Evolutionary conservation across 2,888 invertebrate species (phyloP), one percentile per base, ranked within the genome.

Genomic region (Ornithoptera alexandrae): DNA sequence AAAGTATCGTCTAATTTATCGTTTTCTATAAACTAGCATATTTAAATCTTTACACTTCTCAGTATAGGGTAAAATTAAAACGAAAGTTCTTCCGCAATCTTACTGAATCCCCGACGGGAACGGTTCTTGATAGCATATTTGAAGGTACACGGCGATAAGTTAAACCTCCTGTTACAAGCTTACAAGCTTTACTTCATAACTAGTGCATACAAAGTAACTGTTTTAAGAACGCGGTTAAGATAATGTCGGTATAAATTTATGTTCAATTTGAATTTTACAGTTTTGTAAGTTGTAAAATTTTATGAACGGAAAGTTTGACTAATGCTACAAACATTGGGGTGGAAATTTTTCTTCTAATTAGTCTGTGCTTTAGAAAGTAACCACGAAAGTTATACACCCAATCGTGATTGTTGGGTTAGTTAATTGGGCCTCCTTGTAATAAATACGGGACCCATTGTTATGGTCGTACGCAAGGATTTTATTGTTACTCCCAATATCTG

Each of bases 241-340:
- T 77, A 77, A 77, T 78, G 72, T 77, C 73, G 72, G 76, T 75
- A 80, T 79, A 85, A 86, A 87, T 86, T 87, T 84, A 84, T 82
- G 82, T 82, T 80, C 82, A 82, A 85, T 85, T 83, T 81, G 78
- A 80, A 80, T 81, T 85, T 82, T 81, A 82, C 77, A 79, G 78
- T 81, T 80, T 30, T 76, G 78, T 78, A 78, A 78, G 79, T 80
- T 75, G 78, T 84, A 78, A 83, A 82, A 82, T 77, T 84, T 82
- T 81, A 81, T 76, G 76, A 77, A 75, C 74, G 75, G 75, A 76
- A 76, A 75, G 68, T 76, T 76, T 67, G 67, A 74, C 73, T 74
- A 68, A 68, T 70, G 71, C 63, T 65, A 65, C 65, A 69, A 74
- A 73, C 71, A 75, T 73, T 20, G n/a, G 20, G 8, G 56, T 56